A percentile compares a stretch with the other conserved stretches of the same genome.
phyloP scores from a whole-genome alignment of 2,888 invertebrate genomes.

The Helicoverpa assulta region DNA sequence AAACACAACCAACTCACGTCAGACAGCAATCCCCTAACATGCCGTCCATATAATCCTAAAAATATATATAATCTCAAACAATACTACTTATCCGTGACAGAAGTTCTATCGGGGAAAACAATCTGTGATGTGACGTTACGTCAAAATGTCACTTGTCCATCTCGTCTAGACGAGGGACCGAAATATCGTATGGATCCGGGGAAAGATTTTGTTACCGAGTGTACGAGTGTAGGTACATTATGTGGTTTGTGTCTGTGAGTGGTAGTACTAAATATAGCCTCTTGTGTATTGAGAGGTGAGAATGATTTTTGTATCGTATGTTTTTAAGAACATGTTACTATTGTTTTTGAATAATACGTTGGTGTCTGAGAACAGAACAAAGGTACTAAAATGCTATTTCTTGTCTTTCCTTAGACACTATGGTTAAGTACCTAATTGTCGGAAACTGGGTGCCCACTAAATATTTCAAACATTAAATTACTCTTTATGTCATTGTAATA shows the following conservation, averaged over 20 bases:
- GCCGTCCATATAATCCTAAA: conserved; percentile 32
- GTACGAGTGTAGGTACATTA: neutral
- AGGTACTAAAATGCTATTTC: too few relatives aligned
- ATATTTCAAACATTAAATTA: too few relatives aligned
- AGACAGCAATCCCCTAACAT: conserved; percentile 14
- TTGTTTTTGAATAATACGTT: too few relatives aligned
- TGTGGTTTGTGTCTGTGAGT: neutral
- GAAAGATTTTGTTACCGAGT: conserved; percentile 22
- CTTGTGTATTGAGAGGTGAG: too few relatives aligned
- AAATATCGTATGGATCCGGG: conserved; percentile 43
- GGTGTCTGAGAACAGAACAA: too few relatives aligned
- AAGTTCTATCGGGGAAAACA: conserved; percentile 44
- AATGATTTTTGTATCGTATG: too few relatives aligned
- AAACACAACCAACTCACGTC: conserved; percentile 10
- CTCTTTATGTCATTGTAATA: too few relatives aligned
- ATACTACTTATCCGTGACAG: conserved; percentile 50
- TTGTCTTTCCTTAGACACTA: too few relatives aligned
- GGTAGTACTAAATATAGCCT: neutral
- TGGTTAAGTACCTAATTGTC: too few relatives aligned
- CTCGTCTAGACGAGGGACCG: conserved; percentile 50
- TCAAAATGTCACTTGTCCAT: conserved; percentile 46
- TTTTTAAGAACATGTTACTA: too few relatives aligned
- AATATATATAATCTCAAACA: conserved; percentile 33
- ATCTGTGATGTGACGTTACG: conserved; percentile 48
- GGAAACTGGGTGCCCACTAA: too few relatives aligned